Evolutionary conservation across 92 coral and sea anemone genomes (phyloP).

Genomic region (Parazoanthus atlanticus): DNA sequence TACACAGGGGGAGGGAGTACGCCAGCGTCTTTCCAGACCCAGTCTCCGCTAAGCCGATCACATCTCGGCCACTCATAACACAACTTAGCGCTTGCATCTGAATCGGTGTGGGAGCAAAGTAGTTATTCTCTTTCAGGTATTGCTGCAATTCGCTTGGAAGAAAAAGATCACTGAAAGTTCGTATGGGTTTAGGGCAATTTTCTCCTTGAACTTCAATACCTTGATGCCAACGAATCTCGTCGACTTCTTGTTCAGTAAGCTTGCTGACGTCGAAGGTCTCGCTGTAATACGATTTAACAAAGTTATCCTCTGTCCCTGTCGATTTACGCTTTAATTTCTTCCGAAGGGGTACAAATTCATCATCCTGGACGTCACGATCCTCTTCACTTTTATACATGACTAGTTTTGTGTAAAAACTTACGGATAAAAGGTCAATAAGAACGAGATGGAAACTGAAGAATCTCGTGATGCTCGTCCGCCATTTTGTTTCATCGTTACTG

Average conservation of each 20-base stretch:
- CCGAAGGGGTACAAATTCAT: slow-evolving; percentile 76
- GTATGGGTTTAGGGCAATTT: slow-evolving; percentile 87
- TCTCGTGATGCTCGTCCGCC: slow-evolving; percentile 14
- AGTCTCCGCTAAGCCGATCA: slow-evolving; percentile 98
- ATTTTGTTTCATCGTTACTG: slow-evolving; percentile 3
- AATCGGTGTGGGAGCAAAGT: slow-evolving; percentile 78
- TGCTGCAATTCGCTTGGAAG: slow-evolving; percentile 67
- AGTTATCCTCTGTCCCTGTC: slow-evolving; percentile 80
- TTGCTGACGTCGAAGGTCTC: slow-evolving; percentile 64
- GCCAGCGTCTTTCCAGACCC: slow-evolving; percentile 97
- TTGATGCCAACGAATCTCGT: slow-evolving; percentile 84
- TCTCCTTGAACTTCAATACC: slow-evolving; percentile 92
- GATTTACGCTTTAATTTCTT: slow-evolving; percentile 75
- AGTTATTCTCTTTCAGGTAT: slow-evolving; percentile 69
- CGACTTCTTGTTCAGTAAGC: slow-evolving; percentile 81
- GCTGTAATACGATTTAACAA: slow-evolving; percentile 77
- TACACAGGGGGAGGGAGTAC: slow-evolving; percentile 85
- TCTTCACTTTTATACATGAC: slow-evolving; percentile 31
- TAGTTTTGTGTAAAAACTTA: neutral
- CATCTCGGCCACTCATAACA: slow-evolving; percentile 95
- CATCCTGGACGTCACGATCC: slow-evolving; percentile 28
- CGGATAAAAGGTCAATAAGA: neutral
- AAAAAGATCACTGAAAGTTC: slow-evolving; percentile 73
- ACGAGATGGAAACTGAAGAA: neutral
- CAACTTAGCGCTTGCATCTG: slow-evolving; percentile 98